phyloP scores from a whole-genome alignment of 2,797 vertebrate species.

The Thamnophis elegans region DNA sequence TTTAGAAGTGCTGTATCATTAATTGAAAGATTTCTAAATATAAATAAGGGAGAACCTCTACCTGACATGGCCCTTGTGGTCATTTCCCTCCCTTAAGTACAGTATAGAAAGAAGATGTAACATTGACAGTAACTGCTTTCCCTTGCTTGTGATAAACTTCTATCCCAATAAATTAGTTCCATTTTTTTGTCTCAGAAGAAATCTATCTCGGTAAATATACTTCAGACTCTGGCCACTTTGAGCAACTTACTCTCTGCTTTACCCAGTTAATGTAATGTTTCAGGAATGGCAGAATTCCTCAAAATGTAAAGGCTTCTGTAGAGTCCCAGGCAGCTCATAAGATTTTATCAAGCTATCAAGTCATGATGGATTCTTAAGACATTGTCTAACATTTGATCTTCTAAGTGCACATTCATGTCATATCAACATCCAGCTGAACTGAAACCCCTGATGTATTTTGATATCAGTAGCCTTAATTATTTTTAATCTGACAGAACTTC shows the following conservation, averaged over 20 bases:
- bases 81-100: neutral
- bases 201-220: neutral
- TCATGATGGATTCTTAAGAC: neutral
- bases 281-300: neutral
- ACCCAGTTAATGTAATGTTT: neutral
- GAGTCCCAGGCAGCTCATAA: neutral
- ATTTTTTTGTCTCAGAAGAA: neutral
- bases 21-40: neutral
- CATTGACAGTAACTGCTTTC: neutral
- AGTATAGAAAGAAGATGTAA: neutral
- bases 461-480: neutral
- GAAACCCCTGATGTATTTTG: neutral
- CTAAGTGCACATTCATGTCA: neutral
- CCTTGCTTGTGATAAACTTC: neutral
- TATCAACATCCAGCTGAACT: neutral
- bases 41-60: neutral
- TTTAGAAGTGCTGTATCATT: neutral
- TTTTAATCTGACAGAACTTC: neutral
- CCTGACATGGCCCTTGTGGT: neutral
- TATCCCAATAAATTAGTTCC: neutral
- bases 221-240: neutral
- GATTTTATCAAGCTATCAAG: neutral
- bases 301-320: neutral
- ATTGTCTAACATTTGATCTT: neutral
- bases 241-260: neutral